Percentiles rank a stretch among this genome's conserved stretches.
Conservation (phyloP, 2,888 invertebrate genomes). For the Sussaba pulchella region DNA sequence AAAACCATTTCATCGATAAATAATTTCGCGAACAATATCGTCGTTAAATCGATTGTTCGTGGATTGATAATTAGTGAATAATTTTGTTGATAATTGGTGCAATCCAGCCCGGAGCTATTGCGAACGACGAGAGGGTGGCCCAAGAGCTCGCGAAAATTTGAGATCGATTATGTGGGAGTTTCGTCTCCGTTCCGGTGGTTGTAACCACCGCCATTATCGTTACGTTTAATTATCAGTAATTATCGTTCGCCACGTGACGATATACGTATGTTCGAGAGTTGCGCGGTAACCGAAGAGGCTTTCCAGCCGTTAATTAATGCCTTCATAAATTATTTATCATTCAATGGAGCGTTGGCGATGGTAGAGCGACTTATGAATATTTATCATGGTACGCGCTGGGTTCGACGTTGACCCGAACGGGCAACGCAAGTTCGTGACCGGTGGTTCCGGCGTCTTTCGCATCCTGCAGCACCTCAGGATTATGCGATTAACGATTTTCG, state of each 20-base stretch:
- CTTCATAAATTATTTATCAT: conserved; percentile 68
- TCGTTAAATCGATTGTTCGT: conserved; percentile 18
- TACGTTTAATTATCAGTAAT: conserved; percentile 49
- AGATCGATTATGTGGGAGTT: conserved; percentile 37
- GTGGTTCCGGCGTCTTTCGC: not conserved
- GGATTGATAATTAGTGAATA: conserved; percentile 43
- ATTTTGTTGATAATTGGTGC: conserved; percentile 39
- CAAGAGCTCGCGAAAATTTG: conserved; percentile 26
- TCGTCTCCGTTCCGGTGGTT: conserved; percentile 8
- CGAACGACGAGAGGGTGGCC: not conserved
- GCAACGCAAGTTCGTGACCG: not conserved
- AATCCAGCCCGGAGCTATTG: not conserved
- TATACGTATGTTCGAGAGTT: conserved; percentile 11
- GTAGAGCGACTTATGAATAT: conserved; percentile 59
- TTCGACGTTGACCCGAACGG: conserved; percentile 8
- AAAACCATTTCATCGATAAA: not conserved
- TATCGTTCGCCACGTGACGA: conserved; percentile 30
- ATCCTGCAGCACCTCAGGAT: conserved; percentile 21
- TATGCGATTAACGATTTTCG: conserved; percentile 45
- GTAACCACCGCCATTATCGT: conserved; percentile 39
- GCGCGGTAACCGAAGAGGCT: conserved; percentile 10
- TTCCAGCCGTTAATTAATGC: conserved; percentile 53
- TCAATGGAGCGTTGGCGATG: conserved; percentile 51
- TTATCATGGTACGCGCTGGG: conserved; percentile 34
- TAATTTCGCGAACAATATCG: conserved; percentile 7